These are phyloP conservation scores for Rotaria magnacalcarata DNA, from an alignment of 2,888 invertebrate genomes.

Conservation along the genomic window DNA sequence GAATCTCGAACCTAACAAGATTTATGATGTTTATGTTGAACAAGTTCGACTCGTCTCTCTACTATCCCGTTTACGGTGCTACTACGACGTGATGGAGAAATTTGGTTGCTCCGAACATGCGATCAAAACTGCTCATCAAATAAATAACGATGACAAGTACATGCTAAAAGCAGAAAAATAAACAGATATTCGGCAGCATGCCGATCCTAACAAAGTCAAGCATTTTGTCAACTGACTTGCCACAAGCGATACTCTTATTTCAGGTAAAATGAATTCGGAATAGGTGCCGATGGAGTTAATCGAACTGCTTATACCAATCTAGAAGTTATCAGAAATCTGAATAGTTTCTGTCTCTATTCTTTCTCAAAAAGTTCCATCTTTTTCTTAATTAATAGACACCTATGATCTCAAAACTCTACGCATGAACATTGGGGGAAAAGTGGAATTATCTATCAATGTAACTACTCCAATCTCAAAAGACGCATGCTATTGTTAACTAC, in stretches of 20 bases:
- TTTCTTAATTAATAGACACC: neutral
- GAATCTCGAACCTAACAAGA: too few species aligned
- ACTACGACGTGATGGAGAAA: neutral
- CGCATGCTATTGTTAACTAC: neutral
- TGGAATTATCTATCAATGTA: neutral
- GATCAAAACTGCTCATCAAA: neutral
- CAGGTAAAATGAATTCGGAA: neutral
- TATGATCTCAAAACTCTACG: neutral
- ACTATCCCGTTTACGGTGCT: neutral
- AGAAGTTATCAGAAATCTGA: too few species aligned
- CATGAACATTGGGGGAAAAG: neutral
- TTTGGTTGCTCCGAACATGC: neutral
- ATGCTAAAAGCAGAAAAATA: neutral
- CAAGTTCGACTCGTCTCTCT: neutral
- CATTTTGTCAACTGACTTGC: neutral
- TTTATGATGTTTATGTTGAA: neutral
- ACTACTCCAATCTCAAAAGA: neutral
- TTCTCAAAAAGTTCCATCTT: too few species aligned
- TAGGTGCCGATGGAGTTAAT: too few species aligned
- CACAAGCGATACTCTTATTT: neutral
- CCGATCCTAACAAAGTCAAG: neutral
- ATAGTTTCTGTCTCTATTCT: too few species aligned
- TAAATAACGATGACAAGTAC: neutral
- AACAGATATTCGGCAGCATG: neutral
- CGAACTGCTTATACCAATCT: too few species aligned